Evolutionary conservation across 2,888 invertebrate species (phyloP), one percentile per base, ranked within the genome.

Genomic region (Diarsia dahlii): DNA sequence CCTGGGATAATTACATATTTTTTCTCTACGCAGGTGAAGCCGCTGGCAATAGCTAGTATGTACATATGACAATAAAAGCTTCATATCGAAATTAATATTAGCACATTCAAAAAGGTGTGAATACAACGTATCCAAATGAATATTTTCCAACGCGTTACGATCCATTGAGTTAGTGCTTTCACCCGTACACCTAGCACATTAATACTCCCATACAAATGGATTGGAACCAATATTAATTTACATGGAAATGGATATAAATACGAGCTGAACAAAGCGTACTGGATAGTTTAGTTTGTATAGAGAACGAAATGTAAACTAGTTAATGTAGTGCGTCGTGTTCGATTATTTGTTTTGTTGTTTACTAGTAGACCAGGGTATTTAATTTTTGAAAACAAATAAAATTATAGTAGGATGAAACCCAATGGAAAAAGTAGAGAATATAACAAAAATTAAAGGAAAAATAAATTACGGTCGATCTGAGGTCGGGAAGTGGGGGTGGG

Each of bases 151-250:
- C 62, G 28, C 60, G 64, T 52, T 28, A 50, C 64, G 54, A n/a
- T 20, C 60, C 58, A 78, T 64, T 70, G 63, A 71, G 74, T 34
- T 46, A 78, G 74, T 54, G 56, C 69, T 70, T 39, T 50, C 68
- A 81, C 56, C 73, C 75, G 54, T 20, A 60, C 4, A 54, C 52
- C 48, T 34, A 54, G 20, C 34, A 58, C 70, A 56, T 56, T 34
- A 50, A 74, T 69, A 71, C 62, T 63, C 48, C 18, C 52, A 54
- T 77, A 50, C 54, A 77, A 74, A 76, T 83, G 64, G 48, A 79
- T 76, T 77, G 46, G 68, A 80, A 56, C 71, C 71, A 71, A 74
- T 65, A 82, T 76, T 82, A 74, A 80, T 74, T 76, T 74, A 80
- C 69, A 74, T 77, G 67, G 50, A 76, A 71, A 71, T 73, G 68